phyloP scores from a whole-genome alignment of 2,113 vertebrate species.

The Hystrix cristata region DNA sequence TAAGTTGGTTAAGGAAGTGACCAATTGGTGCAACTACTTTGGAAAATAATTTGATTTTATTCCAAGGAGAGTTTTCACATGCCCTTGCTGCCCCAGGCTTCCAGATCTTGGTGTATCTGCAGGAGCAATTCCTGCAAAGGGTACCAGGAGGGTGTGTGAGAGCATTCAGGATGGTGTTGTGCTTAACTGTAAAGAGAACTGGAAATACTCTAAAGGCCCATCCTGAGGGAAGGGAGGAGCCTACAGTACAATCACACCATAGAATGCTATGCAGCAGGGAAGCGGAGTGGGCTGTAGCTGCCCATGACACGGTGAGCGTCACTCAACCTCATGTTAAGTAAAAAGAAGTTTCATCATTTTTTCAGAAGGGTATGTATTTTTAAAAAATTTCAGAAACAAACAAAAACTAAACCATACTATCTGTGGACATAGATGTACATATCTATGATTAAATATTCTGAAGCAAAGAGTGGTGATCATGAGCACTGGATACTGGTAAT shows the following conservation, averaged over 20 bases:
- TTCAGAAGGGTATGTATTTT: background rate
- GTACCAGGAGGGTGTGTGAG: background rate
- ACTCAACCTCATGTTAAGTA: background rate
- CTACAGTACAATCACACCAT: background rate
- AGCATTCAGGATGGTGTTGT: background rate
- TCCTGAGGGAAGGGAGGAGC: background rate
- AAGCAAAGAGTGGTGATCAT: slow-evolving; percentile 9
- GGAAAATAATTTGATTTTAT: slow-evolving; percentile 54
- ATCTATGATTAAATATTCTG: background rate
- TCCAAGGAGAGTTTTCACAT: background rate
- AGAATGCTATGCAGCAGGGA: background rate
- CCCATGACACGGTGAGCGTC: background rate
- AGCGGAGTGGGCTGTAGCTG: background rate
- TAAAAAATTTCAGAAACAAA: background rate
- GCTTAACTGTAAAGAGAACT: background rate
- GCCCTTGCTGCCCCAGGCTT: background rate
- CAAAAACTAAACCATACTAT: background rate
- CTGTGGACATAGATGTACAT: background rate
- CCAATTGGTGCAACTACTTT: background rate
- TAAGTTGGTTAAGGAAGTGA: background rate
- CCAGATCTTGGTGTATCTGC: background rate
- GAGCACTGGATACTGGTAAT: background rate
- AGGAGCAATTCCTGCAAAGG: background rate
- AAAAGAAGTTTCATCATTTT: background rate
- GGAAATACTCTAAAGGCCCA: background rate